Evolutionary conservation across 2,888 invertebrate species (phyloP).

Genomic region (Poecilus cupreus): DNA sequence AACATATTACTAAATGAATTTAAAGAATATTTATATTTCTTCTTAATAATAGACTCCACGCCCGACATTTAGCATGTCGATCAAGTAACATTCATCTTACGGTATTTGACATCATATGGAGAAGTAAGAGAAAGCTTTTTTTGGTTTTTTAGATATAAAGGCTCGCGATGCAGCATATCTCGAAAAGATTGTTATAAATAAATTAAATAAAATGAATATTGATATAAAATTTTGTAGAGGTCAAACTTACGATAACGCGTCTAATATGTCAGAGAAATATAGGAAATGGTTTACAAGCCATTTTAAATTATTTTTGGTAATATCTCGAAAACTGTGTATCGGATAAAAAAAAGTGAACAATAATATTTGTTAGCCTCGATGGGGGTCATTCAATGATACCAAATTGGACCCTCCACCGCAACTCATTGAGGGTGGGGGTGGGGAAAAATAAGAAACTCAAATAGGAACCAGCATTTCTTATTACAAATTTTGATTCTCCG

Average conservation of each 20-base stretch:
- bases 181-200: background rate
- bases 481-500: too few species aligned
- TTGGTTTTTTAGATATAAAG: background rate
- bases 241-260: conserved; percentile 17
- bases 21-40: background rate
- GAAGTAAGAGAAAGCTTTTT: conserved; percentile 21
- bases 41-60: background rate
- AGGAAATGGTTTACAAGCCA: too few species aligned
- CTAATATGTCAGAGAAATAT: too few species aligned
- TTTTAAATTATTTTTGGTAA: too few species aligned
- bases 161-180: conserved; percentile 1
- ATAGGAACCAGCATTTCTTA: too few species aligned
- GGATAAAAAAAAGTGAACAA: too few species aligned
- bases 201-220: background rate
- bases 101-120: background rate
- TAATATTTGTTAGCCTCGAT: too few species aligned
- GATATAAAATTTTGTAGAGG: conserved; percentile 1
- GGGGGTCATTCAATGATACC: too few species aligned
- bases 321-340: too few species aligned
- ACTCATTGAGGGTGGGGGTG: too few species aligned
- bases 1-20: background rate
- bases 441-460: too few species aligned
- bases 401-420: too few species aligned
- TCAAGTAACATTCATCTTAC: background rate
- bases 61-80: background rate